Base-by-base conservation (phyloP, 2,797 vertebrate genomes). In the Pangasius macronema region DNA sequence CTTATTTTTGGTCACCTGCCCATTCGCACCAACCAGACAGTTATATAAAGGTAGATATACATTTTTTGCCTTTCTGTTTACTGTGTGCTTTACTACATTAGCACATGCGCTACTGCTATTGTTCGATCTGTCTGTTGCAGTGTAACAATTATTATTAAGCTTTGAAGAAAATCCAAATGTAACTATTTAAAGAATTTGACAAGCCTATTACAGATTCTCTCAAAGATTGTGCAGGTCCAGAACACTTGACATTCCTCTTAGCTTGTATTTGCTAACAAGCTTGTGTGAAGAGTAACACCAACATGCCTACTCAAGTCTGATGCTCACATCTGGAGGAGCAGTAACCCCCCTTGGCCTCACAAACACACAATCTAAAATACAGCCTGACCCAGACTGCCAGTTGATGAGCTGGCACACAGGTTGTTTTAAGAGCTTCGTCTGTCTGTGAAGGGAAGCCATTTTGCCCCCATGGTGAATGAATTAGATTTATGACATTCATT, bases 401-500 rank as follows among this genome's bases (percentile, higher is more conserved):
- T 61, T 88, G 89, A 89, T 87, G 87, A 90, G 89, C 86, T 87
- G 89, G 89, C 88, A 86, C 86, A 61, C 87, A 72, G 79, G 85
- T 89, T 86, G 84, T 73, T 70, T 65, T 84, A 51, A 55, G 73
- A 88, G 86, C 85, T 73, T 80, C 67, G 27, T 49, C 55, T 83
- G 87, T 84, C 85, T 87, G 86, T 84, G 61, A 77, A 87, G 81
- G 85, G 65, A 88, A 88, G 88, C 90, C 88, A 90, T 89, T 89
- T 87, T 88, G 75, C 89, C 85, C 87, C 42, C 85, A 68, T 75
- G 87, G 75, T 42, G 39, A 82, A 82, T 57, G 88, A 89, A 90
- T 91, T 83, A 90, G 87, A 90, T 94, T 94, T 93, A 95, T 91
- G 92, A 91, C 73, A 84, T 92, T 95, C 90, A 93, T 95, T 93